Conservation (phyloP, 2,113 vertebrate species). For the Amblyopsis rosae region DNA sequence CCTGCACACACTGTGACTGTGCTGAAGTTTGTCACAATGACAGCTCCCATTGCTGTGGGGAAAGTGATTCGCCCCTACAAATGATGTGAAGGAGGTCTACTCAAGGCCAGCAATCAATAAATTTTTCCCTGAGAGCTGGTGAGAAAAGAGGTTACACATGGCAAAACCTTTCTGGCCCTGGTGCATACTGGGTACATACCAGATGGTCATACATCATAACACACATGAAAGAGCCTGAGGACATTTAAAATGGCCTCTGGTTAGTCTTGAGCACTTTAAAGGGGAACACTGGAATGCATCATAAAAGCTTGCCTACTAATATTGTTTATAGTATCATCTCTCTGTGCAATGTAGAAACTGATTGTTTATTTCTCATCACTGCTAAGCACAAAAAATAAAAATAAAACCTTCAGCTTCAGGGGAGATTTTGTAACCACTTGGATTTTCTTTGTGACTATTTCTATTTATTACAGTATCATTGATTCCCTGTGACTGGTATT, state of each 20-base stretch:
- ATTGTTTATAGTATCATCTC: slow-evolving; percentile 36
- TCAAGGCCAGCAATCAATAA: slow-evolving; percentile 1
- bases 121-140: slow-evolving; percentile 23
- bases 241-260: slow-evolving; percentile 23
- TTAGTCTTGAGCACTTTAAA: slow-evolving; percentile 24
- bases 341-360: slow-evolving; percentile 36
- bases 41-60: slow-evolving; percentile 4
- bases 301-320: slow-evolving; percentile 30
- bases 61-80: slow-evolving; percentile 11
- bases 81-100: slow-evolving; percentile 11
- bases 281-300: slow-evolving; percentile 40
- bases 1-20: not conserved
- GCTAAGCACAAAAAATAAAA: slow-evolving; percentile 3
- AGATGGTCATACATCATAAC: slow-evolving; percentile 30
- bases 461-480: slow-evolving; percentile 1
- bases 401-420: not conserved
- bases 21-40: slow-evolving; percentile 1
- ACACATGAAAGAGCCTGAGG: slow-evolving; percentile 21
- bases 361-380: slow-evolving; percentile 41
- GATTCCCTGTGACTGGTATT: not conserved
- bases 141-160: slow-evolving; percentile 18
- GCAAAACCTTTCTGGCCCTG: not conserved
- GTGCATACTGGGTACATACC: slow-evolving; percentile 52
- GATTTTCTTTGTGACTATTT: not conserved
- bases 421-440: not conserved